phyloP scores from a whole-genome alignment of 2,113 vertebrate genomes.

The Pipa parva region DNA sequence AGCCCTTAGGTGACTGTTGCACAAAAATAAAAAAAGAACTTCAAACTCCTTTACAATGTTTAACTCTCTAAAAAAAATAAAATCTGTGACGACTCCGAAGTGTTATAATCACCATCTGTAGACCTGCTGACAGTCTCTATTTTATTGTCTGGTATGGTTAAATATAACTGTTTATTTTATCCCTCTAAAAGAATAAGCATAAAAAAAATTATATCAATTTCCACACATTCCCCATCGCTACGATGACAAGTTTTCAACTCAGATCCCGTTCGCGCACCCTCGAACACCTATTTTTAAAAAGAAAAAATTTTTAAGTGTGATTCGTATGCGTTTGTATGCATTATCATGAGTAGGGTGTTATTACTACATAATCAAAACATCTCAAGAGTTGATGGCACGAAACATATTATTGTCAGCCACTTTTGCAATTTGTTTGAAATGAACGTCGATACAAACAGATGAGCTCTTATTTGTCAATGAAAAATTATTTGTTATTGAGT shows the following conservation, averaged over 20 bases:
- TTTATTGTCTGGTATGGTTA: constrained; percentile 15
- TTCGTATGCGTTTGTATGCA: constrained; percentile 45
- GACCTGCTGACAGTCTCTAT: not conserved
- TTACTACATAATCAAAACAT: constrained; percentile 51
- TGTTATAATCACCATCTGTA: too few relatives aligned
- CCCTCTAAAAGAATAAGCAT: not conserved
- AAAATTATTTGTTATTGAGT: constrained; percentile 53
- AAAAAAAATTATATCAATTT: constrained; percentile 1
- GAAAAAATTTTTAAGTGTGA: constrained; percentile 42
- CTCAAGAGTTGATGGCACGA: constrained; percentile 41
- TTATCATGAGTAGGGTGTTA: constrained; percentile 55
- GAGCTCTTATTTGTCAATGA: constrained; percentile 56
- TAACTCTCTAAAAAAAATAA: too few relatives aligned
- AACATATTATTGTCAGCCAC: constrained; percentile 53
- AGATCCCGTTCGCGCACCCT: not conserved
- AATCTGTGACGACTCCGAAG: too few relatives aligned
- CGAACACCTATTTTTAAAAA: constrained; percentile 8
- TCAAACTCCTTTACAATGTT: too few relatives aligned
- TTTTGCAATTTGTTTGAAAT: constrained; percentile 53
- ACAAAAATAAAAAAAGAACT: too few relatives aligned
- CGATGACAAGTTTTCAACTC: constrained; percentile 9
- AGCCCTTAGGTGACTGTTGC: too few relatives aligned
- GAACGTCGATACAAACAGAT: constrained; percentile 54
- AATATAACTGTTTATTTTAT: constrained; percentile 13
- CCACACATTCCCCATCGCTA: not conserved